Conservation (phyloP, 2,888 invertebrate species). For the Amorpha juglandis region DNA sequence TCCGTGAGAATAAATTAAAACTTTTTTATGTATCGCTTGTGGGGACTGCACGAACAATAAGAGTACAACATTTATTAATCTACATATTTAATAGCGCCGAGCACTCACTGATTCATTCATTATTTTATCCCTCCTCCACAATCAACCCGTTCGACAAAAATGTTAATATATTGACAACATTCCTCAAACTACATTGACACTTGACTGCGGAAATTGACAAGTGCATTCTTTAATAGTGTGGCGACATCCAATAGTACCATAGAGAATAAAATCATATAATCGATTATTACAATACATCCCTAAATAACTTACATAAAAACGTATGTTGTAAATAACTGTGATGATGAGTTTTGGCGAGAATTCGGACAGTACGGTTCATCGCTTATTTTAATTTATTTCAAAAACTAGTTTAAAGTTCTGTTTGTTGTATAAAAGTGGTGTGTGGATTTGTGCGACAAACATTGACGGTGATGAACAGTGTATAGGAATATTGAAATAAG, state of each 20-base stretch:
- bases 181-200: constrained; percentile 33
- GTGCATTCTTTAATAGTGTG: constrained; percentile 25
- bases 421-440: too few relatives aligned
- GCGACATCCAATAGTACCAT: background rate
- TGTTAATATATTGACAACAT: background rate
- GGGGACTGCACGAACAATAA: constrained; percentile 63
- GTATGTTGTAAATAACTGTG: too few relatives aligned
- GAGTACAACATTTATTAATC: constrained; percentile 65
- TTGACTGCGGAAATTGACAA: constrained; percentile 33
- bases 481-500: too few relatives aligned
- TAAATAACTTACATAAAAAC: background rate
- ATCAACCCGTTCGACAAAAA: constrained; percentile 23
- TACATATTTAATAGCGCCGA: constrained; percentile 67
- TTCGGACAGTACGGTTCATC: too few relatives aligned
- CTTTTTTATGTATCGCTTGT: constrained; percentile 63
- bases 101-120: constrained; percentile 40
- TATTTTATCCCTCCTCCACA: constrained; percentile 54
- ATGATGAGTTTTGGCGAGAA: too few relatives aligned
- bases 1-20: constrained; percentile 67
- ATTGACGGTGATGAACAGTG: too few relatives aligned
- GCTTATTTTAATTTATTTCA: too few relatives aligned
- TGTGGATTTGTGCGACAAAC: too few relatives aligned
- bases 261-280: background rate
- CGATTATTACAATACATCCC: background rate
- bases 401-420: too few relatives aligned